These are phyloP conservation scores for Calycopis cecrops DNA, from an alignment of 1,140 invertebrate species.

Conservation along the genomic window DNA sequence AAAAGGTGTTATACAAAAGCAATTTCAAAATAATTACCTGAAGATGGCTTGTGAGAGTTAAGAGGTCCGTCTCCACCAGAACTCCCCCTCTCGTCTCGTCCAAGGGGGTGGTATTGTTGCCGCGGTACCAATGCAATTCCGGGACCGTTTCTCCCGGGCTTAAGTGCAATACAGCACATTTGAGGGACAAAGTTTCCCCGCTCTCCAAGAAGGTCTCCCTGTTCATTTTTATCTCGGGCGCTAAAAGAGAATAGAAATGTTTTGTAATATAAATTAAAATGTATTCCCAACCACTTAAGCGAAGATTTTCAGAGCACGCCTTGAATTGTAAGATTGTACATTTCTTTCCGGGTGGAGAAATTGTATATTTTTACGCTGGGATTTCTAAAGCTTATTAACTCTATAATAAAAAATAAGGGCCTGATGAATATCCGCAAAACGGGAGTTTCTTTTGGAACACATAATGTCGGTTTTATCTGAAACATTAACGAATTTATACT, in stretches of 20 bases:
- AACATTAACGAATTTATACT: no score
- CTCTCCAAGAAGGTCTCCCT: conserved; percentile 62
- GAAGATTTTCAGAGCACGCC: background rate
- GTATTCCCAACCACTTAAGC: conserved; percentile 9
- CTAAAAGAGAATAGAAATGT: conserved; percentile 39
- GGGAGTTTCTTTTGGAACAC: no score
- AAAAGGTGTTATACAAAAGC: conserved; percentile 11
- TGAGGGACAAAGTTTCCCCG: conserved; percentile 58
- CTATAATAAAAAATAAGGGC: no score
- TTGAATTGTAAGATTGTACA: no score
- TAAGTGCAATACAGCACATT: conserved; percentile 54
- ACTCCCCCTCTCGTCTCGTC: conserved; percentile 59
- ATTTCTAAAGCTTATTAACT: no score
- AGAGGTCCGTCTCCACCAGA: conserved; percentile 55
- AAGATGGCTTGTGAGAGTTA: conserved; percentile 56
- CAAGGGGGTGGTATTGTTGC: conserved; percentile 43
- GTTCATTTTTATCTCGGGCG: conserved; percentile 59
- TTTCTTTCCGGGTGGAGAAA: no score
- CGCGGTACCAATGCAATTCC: conserved; percentile 51
- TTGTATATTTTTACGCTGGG: no score
- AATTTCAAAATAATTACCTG: conserved; percentile 39
- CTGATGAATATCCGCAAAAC: no score
- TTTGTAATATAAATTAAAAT: background rate
- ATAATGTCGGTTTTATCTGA: no score
- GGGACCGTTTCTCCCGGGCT: conserved; percentile 39